Percentiles rank a stretch among this genome's conserved stretches.
Evolutionary conservation across 2,113 vertebrate species (phyloP).

Genomic region (Hymenochirus boettgeri): DNA sequence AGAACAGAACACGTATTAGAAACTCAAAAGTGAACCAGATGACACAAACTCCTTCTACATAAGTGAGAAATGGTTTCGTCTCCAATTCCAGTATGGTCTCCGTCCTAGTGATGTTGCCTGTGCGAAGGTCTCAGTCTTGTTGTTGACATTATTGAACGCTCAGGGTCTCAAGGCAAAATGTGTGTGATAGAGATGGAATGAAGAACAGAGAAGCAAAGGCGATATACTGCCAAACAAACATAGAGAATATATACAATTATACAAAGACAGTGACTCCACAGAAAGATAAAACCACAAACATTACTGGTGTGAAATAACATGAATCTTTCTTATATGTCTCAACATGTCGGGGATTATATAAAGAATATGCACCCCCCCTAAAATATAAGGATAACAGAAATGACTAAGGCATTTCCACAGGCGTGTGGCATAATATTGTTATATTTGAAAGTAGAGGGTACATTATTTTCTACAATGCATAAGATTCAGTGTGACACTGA

Average conservation of each 20-base stretch:
- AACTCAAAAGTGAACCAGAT: slow-evolving; percentile 77
- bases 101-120: slow-evolving; percentile 73
- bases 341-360: too few species aligned
- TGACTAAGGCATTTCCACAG: too few species aligned
- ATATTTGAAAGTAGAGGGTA: too few species aligned
- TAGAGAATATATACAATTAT: slow-evolving; percentile 37
- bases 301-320: too few species aligned
- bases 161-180: slow-evolving; percentile 97
- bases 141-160: slow-evolving; percentile 90
- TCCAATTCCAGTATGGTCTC: slow-evolving; percentile 70
- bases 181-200: slow-evolving; percentile 97
- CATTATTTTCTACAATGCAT: too few species aligned
- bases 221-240: slow-evolving; percentile 72
- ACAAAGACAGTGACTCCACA: slow-evolving; percentile 35
- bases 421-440: too few species aligned
- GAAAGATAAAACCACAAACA: slow-evolving; percentile 10
- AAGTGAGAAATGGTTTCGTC: slow-evolving; percentile 70
- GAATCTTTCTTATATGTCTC: too few species aligned
- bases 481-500: too few species aligned
- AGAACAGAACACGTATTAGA: slow-evolving; percentile 68
- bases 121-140: slow-evolving; percentile 78
- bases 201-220: slow-evolving; percentile 84
- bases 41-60: slow-evolving; percentile 72
- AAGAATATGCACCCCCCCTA: too few species aligned
- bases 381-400: too few species aligned